Percentiles rank a stretch among this genome's conserved stretches.
Conservation (phyloP, 2,888 invertebrate species). For the Zygaena filipendulae region DNA sequence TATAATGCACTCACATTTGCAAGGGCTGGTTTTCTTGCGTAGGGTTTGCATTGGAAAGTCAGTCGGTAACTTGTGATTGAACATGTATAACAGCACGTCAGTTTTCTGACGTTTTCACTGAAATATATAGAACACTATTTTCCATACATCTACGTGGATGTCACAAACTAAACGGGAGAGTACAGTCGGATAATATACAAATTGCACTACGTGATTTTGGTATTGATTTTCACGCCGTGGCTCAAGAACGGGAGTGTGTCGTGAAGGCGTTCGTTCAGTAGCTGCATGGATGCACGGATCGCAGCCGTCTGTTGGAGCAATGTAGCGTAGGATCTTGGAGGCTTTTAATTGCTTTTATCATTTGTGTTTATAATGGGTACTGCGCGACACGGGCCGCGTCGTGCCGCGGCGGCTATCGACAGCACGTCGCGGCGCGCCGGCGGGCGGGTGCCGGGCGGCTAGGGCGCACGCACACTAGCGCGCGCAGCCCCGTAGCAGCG, state of each 20-base stretch:
- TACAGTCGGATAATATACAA: slow-evolving; percentile 23
- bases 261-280: no score
- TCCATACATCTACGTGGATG: slow-evolving; percentile 26
- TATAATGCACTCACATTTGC: slow-evolving; percentile 97
- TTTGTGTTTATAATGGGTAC: slow-evolving; percentile 27
- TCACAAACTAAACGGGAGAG: slow-evolving; percentile 16
- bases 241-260: no score
- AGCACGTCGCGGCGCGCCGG: slow-evolving; percentile 32
- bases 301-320: slow-evolving; percentile 23
- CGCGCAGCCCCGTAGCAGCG: slow-evolving; percentile 21
- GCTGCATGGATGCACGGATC: no score
- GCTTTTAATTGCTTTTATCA: slow-evolving; percentile 24
- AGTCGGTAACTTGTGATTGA: slow-evolving; percentile 68
- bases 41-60: slow-evolving; percentile 87
- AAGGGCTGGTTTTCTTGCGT: slow-evolving; percentile 92
- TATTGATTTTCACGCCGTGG: slow-evolving; percentile 51
- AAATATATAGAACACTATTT: slow-evolving; percentile 48
- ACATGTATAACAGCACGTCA: slow-evolving; percentile 43
- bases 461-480: slow-evolving; percentile 25
- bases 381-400: slow-evolving; percentile 25
- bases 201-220: slow-evolving; percentile 29
- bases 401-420: no score
- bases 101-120: slow-evolving; percentile 42
- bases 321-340: slow-evolving; percentile 19
- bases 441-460: slow-evolving; percentile 26